Evolutionary conservation across 2,888 invertebrate genomes (phyloP), one percentile per base, ranked within the genome.

Genomic region (Dichetophora obliterata): DNA sequence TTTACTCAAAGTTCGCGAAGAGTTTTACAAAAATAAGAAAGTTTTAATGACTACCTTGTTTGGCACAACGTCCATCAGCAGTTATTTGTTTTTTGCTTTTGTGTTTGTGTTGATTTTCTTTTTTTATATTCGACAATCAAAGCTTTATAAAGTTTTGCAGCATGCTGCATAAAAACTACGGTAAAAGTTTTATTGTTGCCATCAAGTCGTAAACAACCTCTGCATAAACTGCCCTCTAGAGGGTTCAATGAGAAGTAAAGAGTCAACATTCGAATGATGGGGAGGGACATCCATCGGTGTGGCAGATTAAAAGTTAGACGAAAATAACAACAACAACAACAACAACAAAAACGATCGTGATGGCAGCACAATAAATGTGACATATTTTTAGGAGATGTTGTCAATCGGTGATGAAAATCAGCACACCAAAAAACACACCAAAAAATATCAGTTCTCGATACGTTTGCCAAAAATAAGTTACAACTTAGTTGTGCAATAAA

Each of bases 321-420:
- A 65, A 22, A 65, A n/a, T 1, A 34, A 37, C n/a, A 22, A 66
- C 66, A n/a, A 66, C 43, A 22, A 16, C 54, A 19, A 19, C 54
- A 9, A 54, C 19, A 11, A 19, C 19, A n/a, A 54, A 54, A 22
- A 22, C 14, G 14, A 43, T 2, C 31, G 22, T 14, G 66, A 19
- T 48, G 37, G 31, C 43, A 54, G 37, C 66, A 22, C 31, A 69
- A 69, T 34, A 69, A 68, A 68, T 68, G 52, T 14, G 52, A 63
- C 63, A 63, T 31, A 31, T 52, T 69, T 69, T 69, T 69, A 52
- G 52, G 6, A 31, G 69, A 31, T 69, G 54, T 69, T 69, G 54
- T 69, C 69, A 54, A 54, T 69, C 22, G 57, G 24, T 19, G 57
- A 19, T 24, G 57, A 14, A 66, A n/a, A 22, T 8, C 43, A 37